Conservation (phyloP, 2,113 vertebrate genomes). For the Sapajus apella region DNA sequence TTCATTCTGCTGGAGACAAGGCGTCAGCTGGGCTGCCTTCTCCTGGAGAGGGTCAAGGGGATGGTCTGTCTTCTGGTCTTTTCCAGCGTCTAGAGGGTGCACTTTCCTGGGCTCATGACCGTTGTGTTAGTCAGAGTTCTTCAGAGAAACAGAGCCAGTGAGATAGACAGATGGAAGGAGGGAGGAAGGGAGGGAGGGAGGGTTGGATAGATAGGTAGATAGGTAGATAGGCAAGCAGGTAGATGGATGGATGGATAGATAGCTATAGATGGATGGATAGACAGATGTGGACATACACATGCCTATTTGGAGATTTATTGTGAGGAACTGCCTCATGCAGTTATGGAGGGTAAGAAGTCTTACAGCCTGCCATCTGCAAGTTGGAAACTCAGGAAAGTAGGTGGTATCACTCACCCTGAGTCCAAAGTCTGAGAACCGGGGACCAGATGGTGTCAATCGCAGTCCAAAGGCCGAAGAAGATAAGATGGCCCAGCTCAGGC, state of each 20-base stretch:
- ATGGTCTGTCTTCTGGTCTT: neutral
- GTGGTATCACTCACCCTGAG: neutral
- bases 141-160: neutral
- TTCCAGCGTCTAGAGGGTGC: too few species aligned
- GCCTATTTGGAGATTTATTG: too few species aligned
- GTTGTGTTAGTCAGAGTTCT: neutral
- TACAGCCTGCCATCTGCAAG: rapidly evolving
- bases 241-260: too few species aligned
- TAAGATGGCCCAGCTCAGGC: neutral
- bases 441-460: rapidly evolving
- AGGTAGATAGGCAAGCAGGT: too few species aligned
- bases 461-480: neutral
- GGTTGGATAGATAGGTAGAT: too few species aligned
- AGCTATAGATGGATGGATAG: too few species aligned
- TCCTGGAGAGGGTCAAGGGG: neutral
- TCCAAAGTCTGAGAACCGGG: neutral
- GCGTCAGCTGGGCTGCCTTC: neutral
- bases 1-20: neutral
- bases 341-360: neutral
- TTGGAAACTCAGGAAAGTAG: neutral
- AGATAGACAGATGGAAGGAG: neutral
- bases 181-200: too few species aligned
- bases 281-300: too few species aligned
- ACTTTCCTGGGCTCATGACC: rapidly evolving
- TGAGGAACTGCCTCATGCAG: rapidly evolving